These are phyloP conservation scores for Drosophila chauvacae DNA, from an alignment of 1,140 invertebrate species.

Conservation along the genomic window DNA sequence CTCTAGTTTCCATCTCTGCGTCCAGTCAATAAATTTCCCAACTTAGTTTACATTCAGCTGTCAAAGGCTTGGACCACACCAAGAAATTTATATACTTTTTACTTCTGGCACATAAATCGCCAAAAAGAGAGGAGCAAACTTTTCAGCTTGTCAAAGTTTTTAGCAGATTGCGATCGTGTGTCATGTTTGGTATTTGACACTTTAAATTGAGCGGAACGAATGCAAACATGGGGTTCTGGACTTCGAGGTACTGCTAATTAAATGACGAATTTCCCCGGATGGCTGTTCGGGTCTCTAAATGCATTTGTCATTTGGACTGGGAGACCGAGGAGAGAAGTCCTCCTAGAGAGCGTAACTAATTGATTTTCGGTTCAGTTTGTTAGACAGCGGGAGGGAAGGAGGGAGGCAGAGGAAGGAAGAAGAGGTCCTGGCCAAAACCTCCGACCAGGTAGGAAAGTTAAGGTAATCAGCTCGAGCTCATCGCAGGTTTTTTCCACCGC, in stretches of 20 bases:
- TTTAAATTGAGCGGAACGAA: constrained; percentile 73
- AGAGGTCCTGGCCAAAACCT: constrained; percentile 27
- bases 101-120: constrained; percentile 66
- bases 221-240: constrained; percentile 49
- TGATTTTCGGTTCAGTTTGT: constrained; percentile 67
- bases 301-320: constrained; percentile 65
- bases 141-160: constrained; percentile 41
- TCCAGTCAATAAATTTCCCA: constrained; percentile 45
- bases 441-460: constrained; percentile 66
- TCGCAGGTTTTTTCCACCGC: constrained; percentile 71
- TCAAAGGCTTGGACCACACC: constrained; percentile 64
- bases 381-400: constrained; percentile 38
- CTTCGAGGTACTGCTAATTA: constrained; percentile 44
- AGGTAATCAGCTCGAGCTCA: constrained; percentile 69
- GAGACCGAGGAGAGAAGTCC: constrained; percentile 32
- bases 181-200: constrained; percentile 73
- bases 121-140: constrained; percentile 29
- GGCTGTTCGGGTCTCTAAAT: constrained; percentile 50
- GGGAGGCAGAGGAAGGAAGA: constrained; percentile 26
- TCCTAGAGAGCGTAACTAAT: constrained; percentile 72
- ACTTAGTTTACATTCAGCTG: constrained; percentile 59
- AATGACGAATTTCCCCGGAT: constrained; percentile 63
- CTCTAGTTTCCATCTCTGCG: constrained; percentile 5
- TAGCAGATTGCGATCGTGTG: constrained; percentile 66
- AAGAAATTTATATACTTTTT: constrained; percentile 73